These are phyloP conservation scores for Calyptommatus sinebrachiatus DNA, from an alignment of 2,113 vertebrate species.

Conservation along the genomic window DNA sequence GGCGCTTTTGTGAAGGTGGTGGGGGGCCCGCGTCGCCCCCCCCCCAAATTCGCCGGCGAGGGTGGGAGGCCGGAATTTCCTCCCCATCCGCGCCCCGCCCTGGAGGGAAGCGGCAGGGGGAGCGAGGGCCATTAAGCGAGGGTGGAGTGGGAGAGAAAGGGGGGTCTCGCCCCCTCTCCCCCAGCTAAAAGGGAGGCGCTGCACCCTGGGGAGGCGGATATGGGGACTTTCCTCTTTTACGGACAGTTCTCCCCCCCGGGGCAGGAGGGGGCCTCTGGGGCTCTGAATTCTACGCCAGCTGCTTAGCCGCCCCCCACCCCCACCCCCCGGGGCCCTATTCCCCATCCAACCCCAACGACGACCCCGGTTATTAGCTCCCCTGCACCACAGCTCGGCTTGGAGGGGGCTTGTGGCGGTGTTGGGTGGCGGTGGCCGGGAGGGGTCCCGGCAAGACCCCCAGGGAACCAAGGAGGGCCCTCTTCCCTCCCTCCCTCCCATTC, in stretches of 20 bases:
- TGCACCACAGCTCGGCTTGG: not conserved
- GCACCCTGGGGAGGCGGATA: conserved; percentile 3
- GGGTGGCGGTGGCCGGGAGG: not conserved
- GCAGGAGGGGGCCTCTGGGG: not conserved
- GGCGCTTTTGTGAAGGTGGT: too few species aligned
- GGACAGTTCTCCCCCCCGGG: conserved; percentile 19
- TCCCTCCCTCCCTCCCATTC: not conserved
- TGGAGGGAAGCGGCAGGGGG: not conserved
- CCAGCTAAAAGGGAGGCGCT: not conserved
- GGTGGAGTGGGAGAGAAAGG: not conserved
- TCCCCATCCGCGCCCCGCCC: not conserved
- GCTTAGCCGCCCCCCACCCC: not conserved
- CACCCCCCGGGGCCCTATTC: too few species aligned
- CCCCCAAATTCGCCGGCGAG: conserved; percentile 17
- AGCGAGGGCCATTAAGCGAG: not conserved
- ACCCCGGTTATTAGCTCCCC: not conserved
- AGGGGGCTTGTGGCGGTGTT: not conserved
- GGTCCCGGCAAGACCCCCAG: not conserved
- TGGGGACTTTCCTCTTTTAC: conserved; percentile 29
- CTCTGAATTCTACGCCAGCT: not conserved
- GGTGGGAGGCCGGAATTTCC: not conserved
- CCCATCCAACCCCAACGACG: not conserved
- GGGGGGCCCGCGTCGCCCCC: not conserved
- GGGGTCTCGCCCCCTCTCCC: too few species aligned
- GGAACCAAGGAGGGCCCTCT: not conserved